Evolutionary conservation across 2,797 vertebrate genomes (phyloP), one percentile per base, ranked within the genome.

Genomic region (Craterocephalus amniculus): DNA sequence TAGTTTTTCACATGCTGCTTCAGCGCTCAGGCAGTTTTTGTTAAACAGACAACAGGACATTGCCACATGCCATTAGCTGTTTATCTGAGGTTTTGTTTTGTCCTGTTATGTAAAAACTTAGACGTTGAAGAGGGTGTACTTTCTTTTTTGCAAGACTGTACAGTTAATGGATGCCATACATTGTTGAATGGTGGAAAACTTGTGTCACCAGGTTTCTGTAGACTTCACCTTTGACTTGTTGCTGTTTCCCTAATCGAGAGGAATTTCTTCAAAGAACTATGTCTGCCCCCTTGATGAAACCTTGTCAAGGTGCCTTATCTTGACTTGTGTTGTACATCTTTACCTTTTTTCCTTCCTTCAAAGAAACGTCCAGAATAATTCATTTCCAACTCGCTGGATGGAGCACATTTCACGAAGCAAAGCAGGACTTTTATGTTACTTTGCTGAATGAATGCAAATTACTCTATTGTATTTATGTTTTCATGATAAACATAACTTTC

Each of bases 221-320:
- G 7, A 26, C 35, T 51, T 78, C 75, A 87, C 79, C 66, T 79
- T 72, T 80, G 77, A 79, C 82, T 77, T 72, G 16, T 48, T 74
- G 74, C 72, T 74, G 80, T 72, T 54, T 60, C 51, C 40, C 58
- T 83, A 79, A 87, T 86, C 55, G 36, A 72, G 59, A 81, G 56
- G 72, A 79, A 83, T 66, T 70, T 67, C n/a, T 74, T 8, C 18
- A n/a, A 43, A 16, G 22, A 43, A 4, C n/a, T 51, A 32, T 20
- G 24, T 34, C 3, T 32, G 24, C 2, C 24, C 9, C 31, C n/a
- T 18, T 26, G 13, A 48, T 48, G 29, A 63, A 72, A 64, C n/a
- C 29, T 43, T 13, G 36, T 60, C 22, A 57, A 40, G 6, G 70
- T 54, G 43, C 69, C 26, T 62, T 61, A 22, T 63, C 7, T 29